These are phyloP conservation scores for Erpornis zantholeuca DNA, from an alignment of 2,113 vertebrate genomes.

Conservation along the genomic window DNA sequence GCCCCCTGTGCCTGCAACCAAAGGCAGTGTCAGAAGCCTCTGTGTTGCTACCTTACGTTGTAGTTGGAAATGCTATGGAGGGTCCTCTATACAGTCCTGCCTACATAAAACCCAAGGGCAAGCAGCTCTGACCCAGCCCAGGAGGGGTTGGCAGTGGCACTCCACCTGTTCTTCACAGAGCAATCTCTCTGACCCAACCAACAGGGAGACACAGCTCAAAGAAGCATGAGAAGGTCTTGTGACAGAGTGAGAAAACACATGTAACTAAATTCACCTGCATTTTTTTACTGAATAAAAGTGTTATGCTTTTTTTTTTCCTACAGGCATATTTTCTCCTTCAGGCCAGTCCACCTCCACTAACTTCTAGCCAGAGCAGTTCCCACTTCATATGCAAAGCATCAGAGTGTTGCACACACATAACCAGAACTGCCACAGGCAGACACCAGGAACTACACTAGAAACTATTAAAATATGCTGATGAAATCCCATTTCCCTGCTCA, in stretches of 20 bases:
- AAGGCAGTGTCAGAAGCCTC: neutral
- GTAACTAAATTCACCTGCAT: neutral
- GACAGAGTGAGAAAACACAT: neutral
- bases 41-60: rapidly evolving
- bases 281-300: neutral
- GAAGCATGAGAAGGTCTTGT: neutral
- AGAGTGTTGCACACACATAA: neutral
- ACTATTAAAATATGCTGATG: neutral
- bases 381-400: neutral
- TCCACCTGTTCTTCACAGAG: neutral
- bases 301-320: neutral
- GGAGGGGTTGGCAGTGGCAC: rapidly evolving
- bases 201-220: neutral
- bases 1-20: neutral
- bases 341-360: neutral
- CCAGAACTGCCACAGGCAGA: neutral
- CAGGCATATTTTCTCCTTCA: neutral
- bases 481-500: neutral
- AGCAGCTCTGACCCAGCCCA: neutral
- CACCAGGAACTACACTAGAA: neutral
- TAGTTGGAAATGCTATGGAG: neutral
- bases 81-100: neutral
- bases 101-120: neutral
- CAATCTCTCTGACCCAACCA: neutral
- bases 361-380: neutral